These are phyloP conservation scores for Pampusana beccarii DNA, from an alignment of 2,113 vertebrate species.

Conservation along the genomic window DNA sequence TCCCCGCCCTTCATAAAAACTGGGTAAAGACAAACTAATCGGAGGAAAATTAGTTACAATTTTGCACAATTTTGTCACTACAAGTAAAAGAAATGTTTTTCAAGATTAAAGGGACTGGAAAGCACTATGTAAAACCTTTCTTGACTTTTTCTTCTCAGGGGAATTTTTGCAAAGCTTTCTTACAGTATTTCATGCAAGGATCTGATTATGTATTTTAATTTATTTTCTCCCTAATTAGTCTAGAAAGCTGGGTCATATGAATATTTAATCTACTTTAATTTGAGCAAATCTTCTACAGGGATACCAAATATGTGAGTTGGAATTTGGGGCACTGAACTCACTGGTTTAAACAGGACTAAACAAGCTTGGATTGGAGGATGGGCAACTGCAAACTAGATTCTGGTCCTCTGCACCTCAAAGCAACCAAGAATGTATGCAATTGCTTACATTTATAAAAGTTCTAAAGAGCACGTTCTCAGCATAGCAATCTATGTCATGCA, in stretches of 20 bases:
- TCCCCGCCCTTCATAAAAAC: neutral
- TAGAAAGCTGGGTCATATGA: conserved; percentile 57
- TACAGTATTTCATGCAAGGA: conserved; percentile 2
- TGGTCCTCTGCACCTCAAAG: neutral
- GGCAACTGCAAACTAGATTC: neutral
- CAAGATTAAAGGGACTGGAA: conserved; percentile 26
- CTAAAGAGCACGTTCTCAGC: neutral
- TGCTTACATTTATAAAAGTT: neutral
- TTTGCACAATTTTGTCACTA: conserved; percentile 51
- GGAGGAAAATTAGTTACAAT: neutral
- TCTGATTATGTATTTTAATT: conserved; percentile 57
- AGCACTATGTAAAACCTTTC: neutral
- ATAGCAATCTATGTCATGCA: neutral
- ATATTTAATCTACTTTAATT: conserved; percentile 59
- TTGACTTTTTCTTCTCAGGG: conserved; percentile 25
- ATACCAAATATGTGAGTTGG: neutral
- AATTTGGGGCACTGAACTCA: conserved; percentile 22
- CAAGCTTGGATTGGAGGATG: neutral
- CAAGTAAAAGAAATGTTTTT: neutral
- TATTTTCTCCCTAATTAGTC: conserved; percentile 47
- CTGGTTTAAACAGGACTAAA: neutral
- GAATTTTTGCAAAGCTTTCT: conserved; percentile 46
- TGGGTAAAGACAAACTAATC: neutral
- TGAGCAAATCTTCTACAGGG: conserved; percentile 29
- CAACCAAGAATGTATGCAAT: neutral